These are phyloP conservation scores for Cyphomyrus discorhynchus DNA, from an alignment of 2,113 vertebrate species.

Conservation along the genomic window DNA sequence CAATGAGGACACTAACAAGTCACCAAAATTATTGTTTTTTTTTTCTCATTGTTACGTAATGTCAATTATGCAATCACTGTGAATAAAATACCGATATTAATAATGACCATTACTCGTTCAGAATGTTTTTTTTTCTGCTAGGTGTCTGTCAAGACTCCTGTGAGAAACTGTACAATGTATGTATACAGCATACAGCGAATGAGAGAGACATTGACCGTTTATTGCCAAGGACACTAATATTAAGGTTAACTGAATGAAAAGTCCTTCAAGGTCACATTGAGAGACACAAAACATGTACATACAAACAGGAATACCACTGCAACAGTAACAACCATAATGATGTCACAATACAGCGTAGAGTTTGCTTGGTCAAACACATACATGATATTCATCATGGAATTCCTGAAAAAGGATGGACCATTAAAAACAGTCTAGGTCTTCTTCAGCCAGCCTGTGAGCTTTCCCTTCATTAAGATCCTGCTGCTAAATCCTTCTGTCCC, in stretches of 20 bases:
- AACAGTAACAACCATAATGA: conserved; percentile 20
- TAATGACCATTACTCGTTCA: too few species aligned
- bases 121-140: not conserved
- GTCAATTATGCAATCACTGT: not conserved
- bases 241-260: not conserved
- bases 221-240: conserved; percentile 17
- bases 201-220: conserved; percentile 2
- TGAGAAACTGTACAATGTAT: not conserved
- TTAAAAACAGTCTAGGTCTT: not conserved
- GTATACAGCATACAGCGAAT: not conserved
- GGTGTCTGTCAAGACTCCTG: not conserved
- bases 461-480: not conserved
- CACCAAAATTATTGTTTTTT: not conserved
- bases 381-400: not conserved
- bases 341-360: conserved; percentile 3
- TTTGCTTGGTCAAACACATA: not conserved
- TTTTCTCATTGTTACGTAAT: not conserved
- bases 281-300: not conserved
- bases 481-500: not conserved
- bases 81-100: not conserved
- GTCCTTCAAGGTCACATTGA: conserved; percentile 8
- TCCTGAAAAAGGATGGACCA: conserved; percentile 12
- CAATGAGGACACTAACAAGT: not conserved
- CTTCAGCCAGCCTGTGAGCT: not conserved
- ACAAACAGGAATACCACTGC: conserved; percentile 1